Base-by-base conservation (phyloP, 2,888 invertebrate species). In the Pegoplata infirma region DNA sequence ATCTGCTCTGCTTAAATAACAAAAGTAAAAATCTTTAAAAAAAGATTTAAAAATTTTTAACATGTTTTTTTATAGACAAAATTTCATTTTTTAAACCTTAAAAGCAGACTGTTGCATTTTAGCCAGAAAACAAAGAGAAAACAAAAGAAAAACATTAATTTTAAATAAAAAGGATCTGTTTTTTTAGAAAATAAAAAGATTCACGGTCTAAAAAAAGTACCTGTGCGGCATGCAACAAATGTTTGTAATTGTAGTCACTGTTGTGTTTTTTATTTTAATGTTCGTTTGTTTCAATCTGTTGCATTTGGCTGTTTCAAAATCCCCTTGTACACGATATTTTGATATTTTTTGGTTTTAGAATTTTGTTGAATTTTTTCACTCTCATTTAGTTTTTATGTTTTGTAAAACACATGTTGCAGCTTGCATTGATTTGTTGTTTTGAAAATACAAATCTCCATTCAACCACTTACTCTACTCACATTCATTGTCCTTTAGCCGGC, bases 321-420 rank as follows among this genome's bases (percentile, higher is more conserved):
- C 19, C 19, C 40, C 6, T 19, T 23, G 17, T 28, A n/a, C 7
- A 36, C 16, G 5, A 51, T 73, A 51, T 73, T 73, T 69, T 76
- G 68, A 58, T 64, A 64, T 56, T 59, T 47, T 73, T 59, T 61
- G 53, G 49, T 55, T 61, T 49, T 49, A 71, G 61, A 66, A 66
- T 36, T 61, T 58, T 36, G 21, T 58, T 25, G 47, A n/a, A n/a
- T 56, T 68, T 49, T 19, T 44, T 63, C 49, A 21, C 32, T 67
- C 53, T 59, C 19, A 25, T 73, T 21, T 66, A 28, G 28, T 47
- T 53, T 61, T n/a, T n/a, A n/a, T n/a, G n/a, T n/a, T n/a, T 44
- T 16, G 16, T n/a, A 23, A 51, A 75, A 79, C 79, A 79, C 58
- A 75, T 79, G 79, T 75, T 75, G 79, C 79, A 79, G 75, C 75